Conservation (phyloP, 2,888 invertebrate species). For the Platypus cylindrus region DNA sequence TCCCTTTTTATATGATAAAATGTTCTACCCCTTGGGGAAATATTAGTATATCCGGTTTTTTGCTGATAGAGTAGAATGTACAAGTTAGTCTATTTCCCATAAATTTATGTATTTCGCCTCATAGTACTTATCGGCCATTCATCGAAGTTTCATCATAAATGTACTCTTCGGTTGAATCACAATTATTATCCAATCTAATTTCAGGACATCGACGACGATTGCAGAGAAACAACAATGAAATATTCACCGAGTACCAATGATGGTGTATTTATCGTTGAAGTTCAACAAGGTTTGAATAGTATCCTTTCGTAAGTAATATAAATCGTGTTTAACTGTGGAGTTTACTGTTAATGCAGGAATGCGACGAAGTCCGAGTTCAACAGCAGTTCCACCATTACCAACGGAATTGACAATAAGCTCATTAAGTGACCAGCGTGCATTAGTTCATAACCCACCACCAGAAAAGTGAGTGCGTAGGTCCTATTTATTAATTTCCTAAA, state of each 20-base stretch:
- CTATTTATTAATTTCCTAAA: background rate
- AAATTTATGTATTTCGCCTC: no score
- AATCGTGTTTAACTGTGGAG: background rate
- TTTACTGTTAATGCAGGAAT: conserved; percentile 18
- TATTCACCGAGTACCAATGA: conserved; percentile 57
- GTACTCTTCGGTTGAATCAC: no score
- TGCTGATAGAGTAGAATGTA: no score
- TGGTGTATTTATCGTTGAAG: conserved; percentile 64
- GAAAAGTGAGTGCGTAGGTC: conserved; percentile 32
- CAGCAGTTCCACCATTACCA: conserved; percentile 26
- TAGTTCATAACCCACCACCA: conserved; percentile 39
- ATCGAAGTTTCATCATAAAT: no score
- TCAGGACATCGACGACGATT: conserved; percentile 59
- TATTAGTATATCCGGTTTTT: no score
- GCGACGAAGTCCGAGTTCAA: conserved; percentile 35
- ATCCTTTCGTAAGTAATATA: no score
- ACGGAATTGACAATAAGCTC: conserved; percentile 26
- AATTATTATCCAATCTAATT: no score
- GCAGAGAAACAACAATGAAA: conserved; percentile 62
- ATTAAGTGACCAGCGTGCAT: conserved; percentile 38
- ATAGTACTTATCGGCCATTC: no score
- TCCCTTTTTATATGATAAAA: no score
- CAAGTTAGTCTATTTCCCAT: no score
- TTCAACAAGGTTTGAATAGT: conserved; percentile 38
- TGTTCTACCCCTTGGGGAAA: no score